These are phyloP conservation scores for Odobenus rosmarus DNA, from an alignment of 2,113 vertebrate species.

Conservation along the genomic window DNA sequence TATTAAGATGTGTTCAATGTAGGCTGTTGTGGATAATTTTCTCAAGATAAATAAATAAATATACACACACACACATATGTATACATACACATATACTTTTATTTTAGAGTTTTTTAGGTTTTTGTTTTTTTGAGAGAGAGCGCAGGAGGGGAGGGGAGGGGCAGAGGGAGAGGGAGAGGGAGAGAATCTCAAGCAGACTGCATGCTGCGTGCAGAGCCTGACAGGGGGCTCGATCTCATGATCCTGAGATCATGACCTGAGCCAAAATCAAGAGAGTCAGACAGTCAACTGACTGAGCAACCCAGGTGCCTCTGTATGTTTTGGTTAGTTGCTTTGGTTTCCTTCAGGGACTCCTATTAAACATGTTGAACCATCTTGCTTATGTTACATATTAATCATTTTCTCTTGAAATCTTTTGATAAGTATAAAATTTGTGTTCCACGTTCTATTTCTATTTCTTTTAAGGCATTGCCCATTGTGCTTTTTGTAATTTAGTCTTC, in stretches of 20 bases:
- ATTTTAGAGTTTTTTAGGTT: background rate
- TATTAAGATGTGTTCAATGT: background rate
- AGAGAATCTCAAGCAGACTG: background rate
- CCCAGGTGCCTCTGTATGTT: background rate
- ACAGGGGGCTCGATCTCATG: background rate
- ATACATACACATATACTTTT: background rate
- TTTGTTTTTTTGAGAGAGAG: background rate
- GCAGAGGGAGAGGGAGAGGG: background rate
- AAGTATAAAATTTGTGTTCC: background rate
- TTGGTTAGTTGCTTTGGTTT: background rate
- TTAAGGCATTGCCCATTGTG: background rate
- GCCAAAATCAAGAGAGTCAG: background rate
- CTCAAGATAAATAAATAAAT: background rate
- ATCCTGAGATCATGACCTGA: background rate
- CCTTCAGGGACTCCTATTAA: background rate
- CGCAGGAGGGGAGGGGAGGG: background rate
- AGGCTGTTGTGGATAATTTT: background rate
- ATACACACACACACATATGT: background rate
- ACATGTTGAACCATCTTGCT: slow-evolving; percentile 20
- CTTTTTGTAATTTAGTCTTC: slow-evolving; percentile 32
- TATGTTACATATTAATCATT: background rate
- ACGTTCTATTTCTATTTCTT: background rate
- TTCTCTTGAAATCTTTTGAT: slow-evolving; percentile 14
- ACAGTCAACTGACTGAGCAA: background rate
- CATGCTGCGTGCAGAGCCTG: background rate